Evolutionary conservation across 2,797 vertebrate species (phyloP), one percentile per base, ranked within the genome.

Genomic region (Oryzias sinensis): DNA sequence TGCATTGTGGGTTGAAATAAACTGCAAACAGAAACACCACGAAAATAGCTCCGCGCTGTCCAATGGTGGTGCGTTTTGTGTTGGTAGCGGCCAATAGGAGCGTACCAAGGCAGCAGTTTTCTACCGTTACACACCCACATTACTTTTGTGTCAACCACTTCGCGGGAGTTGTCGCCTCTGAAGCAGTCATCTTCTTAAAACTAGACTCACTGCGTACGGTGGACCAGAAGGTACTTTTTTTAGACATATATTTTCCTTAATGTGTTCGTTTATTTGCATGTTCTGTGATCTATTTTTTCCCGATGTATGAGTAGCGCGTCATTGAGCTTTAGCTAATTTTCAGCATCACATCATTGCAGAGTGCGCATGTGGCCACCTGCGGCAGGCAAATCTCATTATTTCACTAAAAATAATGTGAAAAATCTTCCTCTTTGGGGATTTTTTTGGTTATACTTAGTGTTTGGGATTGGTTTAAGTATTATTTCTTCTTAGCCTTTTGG

Each of bases 1-100:
- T 43, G 92, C 83, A 91, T 89, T 62, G 68, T 53, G 92, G 92
- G 78, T 17, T 79, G 91, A 92, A 86, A 93, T 88, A 93, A 92
- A 93, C 91, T 81, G 91, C 92, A 5, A 22, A 1, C 4, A 71
- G 70, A 93, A 84, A 92, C 24, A 42, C 83, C 90, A 1, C 72
- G 43, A 76, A 80, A 72, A 87, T 46, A 20, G 16, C 0, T 37
- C 5, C 0, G 0, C 22, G 1, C 5, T 1, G 57, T 14, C 91
- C 90, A 93, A 92, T 93, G 1, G 20, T 0, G 37, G 43, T n/a
- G 1, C 5, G 0, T 6, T 0, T 9, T 67, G 5, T 27, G 52
- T 54, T 49, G 62, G 43, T 55, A 67, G 8, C 50, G 59, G 27
- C 90, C 87, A 91, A 93, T 92, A 2, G 54, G 43, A 68, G 1